A percentile compares a stretch with the other conserved stretches of the same genome.
Conservation (phyloP, 2,888 invertebrate species). For the Criorhina ranunculi region DNA sequence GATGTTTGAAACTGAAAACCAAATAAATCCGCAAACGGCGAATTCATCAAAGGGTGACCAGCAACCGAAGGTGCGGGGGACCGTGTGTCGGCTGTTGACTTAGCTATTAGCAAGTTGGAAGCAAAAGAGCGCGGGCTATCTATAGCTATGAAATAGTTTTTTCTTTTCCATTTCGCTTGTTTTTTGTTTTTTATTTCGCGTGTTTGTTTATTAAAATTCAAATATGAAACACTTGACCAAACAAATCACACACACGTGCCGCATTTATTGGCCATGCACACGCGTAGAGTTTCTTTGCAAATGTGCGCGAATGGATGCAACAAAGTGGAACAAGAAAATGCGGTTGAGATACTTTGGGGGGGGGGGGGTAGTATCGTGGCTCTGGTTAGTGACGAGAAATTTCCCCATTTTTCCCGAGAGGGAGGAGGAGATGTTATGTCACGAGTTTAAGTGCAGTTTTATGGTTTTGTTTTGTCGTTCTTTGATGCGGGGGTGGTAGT, state of each 20-base stretch:
- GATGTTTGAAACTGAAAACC: conserved; percentile 54
- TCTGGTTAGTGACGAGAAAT: conserved; percentile 5
- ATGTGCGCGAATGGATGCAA: no score
- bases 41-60: conserved; percentile 36
- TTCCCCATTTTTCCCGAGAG: conserved; percentile 4
- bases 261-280: conserved; percentile 60
- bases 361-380: no score
- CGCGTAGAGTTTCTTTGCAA: conserved; percentile 42
- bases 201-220: conserved; percentile 37
- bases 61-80: background rate
- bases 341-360: conserved; percentile 1
- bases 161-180: no score
- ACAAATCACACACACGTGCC: conserved; percentile 64
- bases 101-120: conserved; percentile 21
- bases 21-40: conserved; percentile 22
- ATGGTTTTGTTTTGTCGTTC: conserved; percentile 43
- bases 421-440: conserved; percentile 40
- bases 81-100: conserved; percentile 24
- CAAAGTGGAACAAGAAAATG: no score
- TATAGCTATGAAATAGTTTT: conserved; percentile 17
- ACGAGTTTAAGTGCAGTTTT: conserved; percentile 58
- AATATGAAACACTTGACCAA: conserved; percentile 52
- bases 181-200: conserved; percentile 10
- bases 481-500: conserved; percentile 17
- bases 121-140: background rate